These are phyloP conservation scores for Venusia cambrica DNA, from an alignment of 2,888 invertebrate species.

Conservation along the genomic window DNA sequence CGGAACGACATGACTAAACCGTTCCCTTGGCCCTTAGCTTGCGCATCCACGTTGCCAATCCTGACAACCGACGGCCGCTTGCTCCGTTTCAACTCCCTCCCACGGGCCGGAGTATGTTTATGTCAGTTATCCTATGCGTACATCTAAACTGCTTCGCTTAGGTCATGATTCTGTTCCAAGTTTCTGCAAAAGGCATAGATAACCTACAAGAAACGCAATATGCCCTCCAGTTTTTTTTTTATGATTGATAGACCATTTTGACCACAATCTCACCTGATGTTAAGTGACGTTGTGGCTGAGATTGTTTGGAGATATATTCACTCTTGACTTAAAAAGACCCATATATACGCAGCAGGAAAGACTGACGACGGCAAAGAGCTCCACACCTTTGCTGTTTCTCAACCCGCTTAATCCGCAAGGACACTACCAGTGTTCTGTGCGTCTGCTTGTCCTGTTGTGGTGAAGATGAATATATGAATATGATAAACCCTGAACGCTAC, in stretches of 20 bases:
- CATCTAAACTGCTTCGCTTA: slow-evolving; percentile 54
- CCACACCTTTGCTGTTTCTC: too few species aligned
- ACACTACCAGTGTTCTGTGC: too few species aligned
- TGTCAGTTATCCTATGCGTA: slow-evolving; percentile 55
- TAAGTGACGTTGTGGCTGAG: too few species aligned
- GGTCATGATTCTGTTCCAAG: slow-evolving; percentile 48
- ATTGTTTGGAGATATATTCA: too few species aligned
- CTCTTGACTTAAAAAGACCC: too few species aligned
- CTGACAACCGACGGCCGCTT: slow-evolving; percentile 71
- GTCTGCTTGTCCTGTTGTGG: too few species aligned
- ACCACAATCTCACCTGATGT: too few species aligned
- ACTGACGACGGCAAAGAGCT: too few species aligned
- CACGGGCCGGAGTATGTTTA: slow-evolving; percentile 49
- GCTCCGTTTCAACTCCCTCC: slow-evolving; percentile 58
- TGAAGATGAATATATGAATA: too few species aligned
- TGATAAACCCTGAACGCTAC: slow-evolving; percentile 45
- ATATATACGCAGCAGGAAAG: too few species aligned
- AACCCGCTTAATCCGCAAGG: too few species aligned
- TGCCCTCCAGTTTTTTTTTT: slow-evolving; percentile 30
- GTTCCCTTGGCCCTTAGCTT: slow-evolving; percentile 43
- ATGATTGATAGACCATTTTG: slow-evolving; percentile 40
- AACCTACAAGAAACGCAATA: slow-evolving; percentile 30
- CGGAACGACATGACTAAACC: slow-evolving; percentile 52
- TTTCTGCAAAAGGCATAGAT: slow-evolving; percentile 47
- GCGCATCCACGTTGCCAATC: slow-evolving; percentile 58